A percentile compares a stretch with the other conserved stretches of the same genome.
phyloP scores from a whole-genome alignment of 2,113 vertebrate genomes.

The Coryphaenoides rupestris region DNA sequence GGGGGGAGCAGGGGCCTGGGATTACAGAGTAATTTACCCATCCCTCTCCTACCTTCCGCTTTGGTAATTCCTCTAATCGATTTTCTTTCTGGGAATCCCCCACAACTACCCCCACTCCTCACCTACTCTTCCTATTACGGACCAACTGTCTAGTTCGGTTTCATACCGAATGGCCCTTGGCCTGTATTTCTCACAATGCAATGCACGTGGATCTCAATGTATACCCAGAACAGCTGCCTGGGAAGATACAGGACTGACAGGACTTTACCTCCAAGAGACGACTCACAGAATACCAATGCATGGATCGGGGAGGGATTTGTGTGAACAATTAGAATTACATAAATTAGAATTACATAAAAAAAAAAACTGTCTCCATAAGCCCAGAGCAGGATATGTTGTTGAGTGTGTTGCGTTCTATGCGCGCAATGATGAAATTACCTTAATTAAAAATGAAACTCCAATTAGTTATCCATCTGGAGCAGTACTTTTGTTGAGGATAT shows the following conservation, averaged over 20 bases:
- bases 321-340: no score
- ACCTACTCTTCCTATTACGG: conserved; percentile 52
- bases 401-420: neutral
- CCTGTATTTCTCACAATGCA: conserved; percentile 28
- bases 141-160: conserved; percentile 40
- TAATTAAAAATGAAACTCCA: neutral
- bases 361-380: no score
- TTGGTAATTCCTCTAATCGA: conserved; percentile 48
- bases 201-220: conserved; percentile 24
- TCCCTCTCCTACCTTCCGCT: no score
- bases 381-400: neutral
- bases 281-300: conserved; percentile 32
- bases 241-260: conserved; percentile 13
- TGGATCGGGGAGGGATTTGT: no score
- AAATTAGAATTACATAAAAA: neutral
- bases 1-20: no score
- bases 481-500: neutral
- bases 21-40: no score
- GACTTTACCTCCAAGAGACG: conserved; percentile 16
- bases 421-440: neutral
- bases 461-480: conserved; percentile 2
- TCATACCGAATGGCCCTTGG: conserved; percentile 27
- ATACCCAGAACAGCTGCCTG: conserved; percentile 17
- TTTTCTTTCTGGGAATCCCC: conserved; percentile 60
- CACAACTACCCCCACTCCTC: no score